Evolutionary conservation across 1,140 invertebrate genomes (phyloP).

Genomic region (Elymnias hypermnestra): DNA sequence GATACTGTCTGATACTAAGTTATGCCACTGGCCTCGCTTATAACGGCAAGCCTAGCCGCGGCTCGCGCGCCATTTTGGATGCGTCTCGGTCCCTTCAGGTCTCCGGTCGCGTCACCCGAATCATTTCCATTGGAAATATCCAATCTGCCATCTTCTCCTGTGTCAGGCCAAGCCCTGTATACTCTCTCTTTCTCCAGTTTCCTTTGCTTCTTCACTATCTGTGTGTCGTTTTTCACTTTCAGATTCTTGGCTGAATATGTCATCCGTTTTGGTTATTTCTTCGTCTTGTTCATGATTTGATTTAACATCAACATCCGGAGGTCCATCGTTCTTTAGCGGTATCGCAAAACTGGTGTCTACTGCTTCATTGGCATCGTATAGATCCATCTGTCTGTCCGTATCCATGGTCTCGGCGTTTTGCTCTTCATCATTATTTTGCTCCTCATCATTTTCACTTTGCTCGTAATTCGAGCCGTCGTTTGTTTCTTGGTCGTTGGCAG

Average conservation of each 20-base stretch:
- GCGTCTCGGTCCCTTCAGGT: not conserved
- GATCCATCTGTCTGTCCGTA: constrained; percentile 15
- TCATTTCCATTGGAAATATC: constrained; percentile 69
- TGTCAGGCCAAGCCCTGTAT: constrained; percentile 46
- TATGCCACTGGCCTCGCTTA: too few relatives aligned
- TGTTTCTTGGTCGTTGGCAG: constrained; percentile 7
- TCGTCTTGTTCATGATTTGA: constrained; percentile 4
- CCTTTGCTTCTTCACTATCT: constrained; percentile 3
- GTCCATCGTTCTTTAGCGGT: constrained; percentile 2
- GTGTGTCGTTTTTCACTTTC: not conserved
- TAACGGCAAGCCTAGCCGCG: not conserved
- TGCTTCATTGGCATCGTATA: constrained; percentile 48
- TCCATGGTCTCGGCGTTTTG: constrained; percentile 3
- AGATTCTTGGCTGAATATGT: constrained; percentile 36
- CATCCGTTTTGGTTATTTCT: constrained; percentile 14
- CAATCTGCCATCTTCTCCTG: constrained; percentile 42
- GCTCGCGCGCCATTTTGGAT: not conserved
- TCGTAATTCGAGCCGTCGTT: constrained; percentile 12
- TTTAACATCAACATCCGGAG: constrained; percentile 12
- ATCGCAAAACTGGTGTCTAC: constrained; percentile 45
- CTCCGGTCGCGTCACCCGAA: constrained; percentile 49
- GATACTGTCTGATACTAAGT: too few relatives aligned
- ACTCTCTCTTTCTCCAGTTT: constrained; percentile 15
- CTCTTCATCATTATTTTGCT: not conserved
- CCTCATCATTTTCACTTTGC: constrained; percentile 3